Base-by-base conservation (phyloP, 2,113 vertebrate species). In the Hoplias malabaricus region DNA sequence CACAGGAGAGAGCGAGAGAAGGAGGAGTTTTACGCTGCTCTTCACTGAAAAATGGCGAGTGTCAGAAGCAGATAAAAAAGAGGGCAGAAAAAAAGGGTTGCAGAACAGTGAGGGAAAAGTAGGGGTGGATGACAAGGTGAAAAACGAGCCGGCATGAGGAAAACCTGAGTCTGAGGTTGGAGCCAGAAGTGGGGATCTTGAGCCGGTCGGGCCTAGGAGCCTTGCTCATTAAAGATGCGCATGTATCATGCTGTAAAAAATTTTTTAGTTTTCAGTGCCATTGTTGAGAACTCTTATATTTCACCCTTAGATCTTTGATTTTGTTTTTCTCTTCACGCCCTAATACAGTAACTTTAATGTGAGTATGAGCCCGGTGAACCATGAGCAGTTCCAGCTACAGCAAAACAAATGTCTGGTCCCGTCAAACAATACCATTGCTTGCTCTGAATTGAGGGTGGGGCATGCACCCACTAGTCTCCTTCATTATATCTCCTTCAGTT, bases 21-120 rank as follows among this genome's bases (percentile, higher is more conserved):
- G 62, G 63, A 80, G 72, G 73, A 85, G 85, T 82, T 86, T 86
- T 87, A 82, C 33, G 65, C 42, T 31, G 77, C 57, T 66, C 10
- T 56, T 54, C 63, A 8, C 80, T 92, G 90, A 92, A 92, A 92
- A 93, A 91, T 90, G 87, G 89, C 79, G 69, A 91, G 86, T 89
- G 91, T 92, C 90, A 91, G 78, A 89, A 84, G 73, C 81, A 90
- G 89, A 90, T 90, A 69, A 88, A 90, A 90, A 84, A 75, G 77
- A 70, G 77, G 13, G 9, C 69, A 27, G 46, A 69, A 57, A 80
- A 62, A 76, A 59, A 66, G 59, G 81, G 79, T 77, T 71, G 75
- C 46, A 78, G 84, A 82, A 84, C 80, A 86, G 82, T 40, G 80
- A 83, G 81, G 85, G n/a, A 85, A 89, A 86, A 88, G 87, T 86